Base-by-base conservation (phyloP, 2,888 invertebrate genomes). In the Caenorhabditis wallacei region DNA sequence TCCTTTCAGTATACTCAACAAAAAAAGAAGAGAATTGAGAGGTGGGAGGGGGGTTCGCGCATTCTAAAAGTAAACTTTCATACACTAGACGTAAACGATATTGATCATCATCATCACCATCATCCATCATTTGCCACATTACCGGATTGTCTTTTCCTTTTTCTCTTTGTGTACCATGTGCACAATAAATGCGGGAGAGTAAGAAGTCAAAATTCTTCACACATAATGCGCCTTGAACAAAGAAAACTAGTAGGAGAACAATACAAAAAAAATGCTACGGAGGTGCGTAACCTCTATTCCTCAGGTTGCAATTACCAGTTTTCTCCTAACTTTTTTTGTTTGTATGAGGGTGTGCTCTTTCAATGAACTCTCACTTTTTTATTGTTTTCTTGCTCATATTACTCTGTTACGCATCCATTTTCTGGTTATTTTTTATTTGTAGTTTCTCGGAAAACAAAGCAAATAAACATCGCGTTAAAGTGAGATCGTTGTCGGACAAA, bases 241-340 rank as follows among this genome's bases (percentile, higher is more conserved):
- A 20, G n/a, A 68, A 57, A 78, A 78, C 78, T 43, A 78, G 78
- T 78, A 78, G 69, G 30, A n/a, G 69, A 78, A 78, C 78, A 78
- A 78, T 78, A 78, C 78, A 69, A 76, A 68, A 35, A 51, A 26
- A 48, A 40, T 40, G 40, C 16, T 4, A 16, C 24, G 59, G 16
- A 30, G 46, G 61, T 53, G 59, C 61, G 76, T 78, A 69, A 66
- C 66, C 53, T 22, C 53, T 13, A 11, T 43, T 30, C 43, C 13
- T 24, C 16, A 43, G 63, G 64, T 75, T 76, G 76, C 68, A 66
- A 51, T 72, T 72, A 75, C 75, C 66, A 75, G 75, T 76, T 69
- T 68, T 64, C 18, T 18, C 26, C 22, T 16, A 24, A 40, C n/a
- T 18, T 48, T 48, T 46, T 51, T 8, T 64, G 16, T 53, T 51